phyloP scores from a whole-genome alignment of 2,113 vertebrate species.

The Anolis carolinensis region DNA sequence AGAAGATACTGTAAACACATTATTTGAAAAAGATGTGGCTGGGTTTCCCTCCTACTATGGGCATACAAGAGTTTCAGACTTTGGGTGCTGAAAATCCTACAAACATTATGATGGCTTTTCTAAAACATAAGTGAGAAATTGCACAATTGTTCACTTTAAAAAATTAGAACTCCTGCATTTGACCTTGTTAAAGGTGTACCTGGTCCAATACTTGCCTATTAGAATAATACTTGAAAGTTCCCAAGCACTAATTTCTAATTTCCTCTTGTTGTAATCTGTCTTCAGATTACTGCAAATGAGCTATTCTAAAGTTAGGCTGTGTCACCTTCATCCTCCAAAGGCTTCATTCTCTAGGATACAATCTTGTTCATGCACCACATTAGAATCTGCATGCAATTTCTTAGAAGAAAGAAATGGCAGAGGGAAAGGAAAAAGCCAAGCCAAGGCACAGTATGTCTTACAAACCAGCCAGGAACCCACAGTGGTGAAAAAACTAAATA shows the following conservation, averaged over 20 bases:
- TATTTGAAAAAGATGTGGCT: neutral
- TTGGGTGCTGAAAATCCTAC: neutral
- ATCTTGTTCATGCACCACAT: neutral
- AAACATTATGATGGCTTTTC: neutral
- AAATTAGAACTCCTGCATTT: neutral
- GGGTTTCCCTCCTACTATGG: neutral
- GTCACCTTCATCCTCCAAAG: neutral
- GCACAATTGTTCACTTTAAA: neutral
- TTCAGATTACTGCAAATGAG: neutral
- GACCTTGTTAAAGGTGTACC: neutral
- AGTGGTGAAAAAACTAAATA: neutral
- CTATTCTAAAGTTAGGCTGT: neutral
- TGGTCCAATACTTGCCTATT: neutral
- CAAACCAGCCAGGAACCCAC: neutral
- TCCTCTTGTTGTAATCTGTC: neutral
- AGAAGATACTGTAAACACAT: slow-evolving; percentile 6
- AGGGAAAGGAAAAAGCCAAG: neutral
- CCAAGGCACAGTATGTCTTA: neutral
- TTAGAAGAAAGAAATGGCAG: neutral
- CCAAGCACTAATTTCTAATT: neutral
- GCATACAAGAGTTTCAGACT: neutral
- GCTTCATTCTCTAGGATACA: too few species aligned
- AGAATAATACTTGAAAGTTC: neutral
- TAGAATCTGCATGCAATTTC: neutral
- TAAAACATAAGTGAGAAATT: neutral